Base-by-base conservation (phyloP, 1,140 invertebrate species). In the Drosophila sturtevanti region DNA sequence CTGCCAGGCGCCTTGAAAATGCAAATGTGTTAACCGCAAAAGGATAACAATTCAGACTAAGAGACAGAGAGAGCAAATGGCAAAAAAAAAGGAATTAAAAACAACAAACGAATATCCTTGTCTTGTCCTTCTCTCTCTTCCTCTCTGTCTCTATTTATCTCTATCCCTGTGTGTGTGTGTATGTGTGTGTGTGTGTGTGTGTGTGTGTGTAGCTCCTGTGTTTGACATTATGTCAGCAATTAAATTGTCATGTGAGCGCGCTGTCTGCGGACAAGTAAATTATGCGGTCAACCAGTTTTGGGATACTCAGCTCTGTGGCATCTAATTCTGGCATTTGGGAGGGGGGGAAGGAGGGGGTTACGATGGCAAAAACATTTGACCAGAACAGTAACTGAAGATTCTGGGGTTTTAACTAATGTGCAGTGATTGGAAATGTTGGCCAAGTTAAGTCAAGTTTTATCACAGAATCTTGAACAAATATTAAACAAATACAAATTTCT, bases 151-250 rank as follows among this genome's bases (percentile, higher is more conserved):
- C 16, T 16, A 44, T 44, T 18, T 18, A 2, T 48, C 16, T 3
- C 41, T 7, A 10, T 1, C 41, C 3, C 38, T 37, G 10, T 37
- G 12, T 38, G 12, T 38, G 2, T 38, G 37, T 35, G 6, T 35
- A 6, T 35, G n/a, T 41, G 4, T 7, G 16, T 41, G n/a, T 68
- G 69, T 37, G 4, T 4, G n/a, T n/a, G 59, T 44, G 27, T 18
- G 0, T 38, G 12, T 69, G 54, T 41, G 11, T 44, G 51, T 34
- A 63, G 63, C 68, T 59, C 67, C 72, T 64, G 63, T 89, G 79
- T 89, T 75, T 69, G 80, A 81, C 80, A 85, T 89, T 89, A 85
- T 89, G 77, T 77, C 72, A 77, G 82, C 82, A 84, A 82, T 87
- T 89, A 89, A 89, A 79, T 89, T 84, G 79, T 87, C 85, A 87